Evolutionary conservation across 2,888 invertebrate genomes (phyloP).

Genomic region (Agrochola lychnidis): DNA sequence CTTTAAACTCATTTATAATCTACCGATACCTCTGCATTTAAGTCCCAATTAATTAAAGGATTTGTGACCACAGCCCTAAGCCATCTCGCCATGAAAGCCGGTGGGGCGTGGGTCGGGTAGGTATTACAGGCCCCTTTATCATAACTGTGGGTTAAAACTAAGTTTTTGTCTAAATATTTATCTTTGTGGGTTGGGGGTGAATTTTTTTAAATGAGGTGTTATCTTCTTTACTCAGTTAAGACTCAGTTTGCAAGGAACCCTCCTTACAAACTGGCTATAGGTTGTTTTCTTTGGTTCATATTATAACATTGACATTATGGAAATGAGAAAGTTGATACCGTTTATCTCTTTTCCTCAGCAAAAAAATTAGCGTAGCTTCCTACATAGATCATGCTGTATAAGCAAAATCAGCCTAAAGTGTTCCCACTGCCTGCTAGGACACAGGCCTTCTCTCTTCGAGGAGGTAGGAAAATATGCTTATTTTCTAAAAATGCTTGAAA

Average conservation of each 20-base stretch:
- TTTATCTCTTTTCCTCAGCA: not conserved
- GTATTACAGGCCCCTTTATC: constrained; percentile 21
- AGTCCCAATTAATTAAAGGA: constrained; percentile 57
- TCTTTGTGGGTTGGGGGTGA: constrained; percentile 2
- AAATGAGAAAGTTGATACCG: not conserved
- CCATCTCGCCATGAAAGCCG: constrained; percentile 14
- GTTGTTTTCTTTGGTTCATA: not conserved
- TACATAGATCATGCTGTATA: not conserved
- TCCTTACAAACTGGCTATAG: not conserved
- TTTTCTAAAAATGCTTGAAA: not conserved
- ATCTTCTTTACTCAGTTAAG: constrained; percentile 40
- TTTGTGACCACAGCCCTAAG: constrained; percentile 26
- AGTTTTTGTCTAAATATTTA: constrained; percentile 47
- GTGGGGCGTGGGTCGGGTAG: not conserved
- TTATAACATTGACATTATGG: not conserved
- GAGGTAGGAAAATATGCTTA: too few species aligned
- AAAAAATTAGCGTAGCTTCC: not conserved
- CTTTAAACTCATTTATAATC: constrained; percentile 1
- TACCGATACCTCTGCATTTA: constrained; percentile 5
- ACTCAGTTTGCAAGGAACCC: not conserved
- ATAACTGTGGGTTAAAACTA: constrained; percentile 26
- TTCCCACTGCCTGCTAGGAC: too few species aligned
- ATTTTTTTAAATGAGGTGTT: constrained; percentile 19
- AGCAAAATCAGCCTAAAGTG: too few species aligned
- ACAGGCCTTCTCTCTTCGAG: too few species aligned